Conservation (phyloP, 2,888 invertebrate genomes). For the Drosophila recens region DNA sequence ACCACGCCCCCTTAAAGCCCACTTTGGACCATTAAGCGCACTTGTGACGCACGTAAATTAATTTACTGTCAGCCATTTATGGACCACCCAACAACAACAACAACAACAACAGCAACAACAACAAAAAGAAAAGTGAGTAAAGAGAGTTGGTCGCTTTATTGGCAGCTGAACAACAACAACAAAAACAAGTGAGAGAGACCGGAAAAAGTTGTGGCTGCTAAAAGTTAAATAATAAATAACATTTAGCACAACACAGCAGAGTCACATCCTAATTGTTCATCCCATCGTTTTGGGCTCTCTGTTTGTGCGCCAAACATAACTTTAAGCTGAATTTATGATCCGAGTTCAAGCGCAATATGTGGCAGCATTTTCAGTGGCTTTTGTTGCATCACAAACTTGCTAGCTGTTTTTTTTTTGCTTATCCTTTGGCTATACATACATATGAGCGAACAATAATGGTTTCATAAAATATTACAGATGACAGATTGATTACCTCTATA, state of each 20-base stretch:
- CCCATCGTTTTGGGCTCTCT: constrained; percentile 1
- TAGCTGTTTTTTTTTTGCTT: neutral
- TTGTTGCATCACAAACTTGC: constrained; percentile 12
- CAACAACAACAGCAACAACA: constrained; percentile 23
- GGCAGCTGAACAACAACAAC: constrained; percentile 57
- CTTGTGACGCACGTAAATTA: constrained; percentile 76
- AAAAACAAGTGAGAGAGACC: constrained; percentile 9
- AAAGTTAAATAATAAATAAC: constrained; percentile 78
- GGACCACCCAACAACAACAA: constrained; percentile 27
- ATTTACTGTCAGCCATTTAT: constrained; percentile 75
- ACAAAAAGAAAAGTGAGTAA: constrained; percentile 30
- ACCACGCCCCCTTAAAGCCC: constrained; percentile 41
- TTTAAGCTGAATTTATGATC: constrained; percentile 43
- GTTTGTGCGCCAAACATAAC: neutral
- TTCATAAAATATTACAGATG: constrained; percentile 21
- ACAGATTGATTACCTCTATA: constrained; percentile 15
- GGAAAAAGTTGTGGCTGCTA: constrained; percentile 59
- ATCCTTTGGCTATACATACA: neutral
- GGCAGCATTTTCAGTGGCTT: constrained; percentile 4
- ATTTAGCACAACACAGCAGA: constrained; percentile 58
- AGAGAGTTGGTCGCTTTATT: constrained; percentile 58
- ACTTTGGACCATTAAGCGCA: constrained; percentile 67
- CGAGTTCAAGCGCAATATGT: constrained; percentile 9
- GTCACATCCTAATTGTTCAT: constrained; percentile 44
- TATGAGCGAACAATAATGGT: constrained; percentile 23